Evolutionary conservation across 2,888 invertebrate genomes (phyloP).

Genomic region (Trissonchulus latispiculum): DNA sequence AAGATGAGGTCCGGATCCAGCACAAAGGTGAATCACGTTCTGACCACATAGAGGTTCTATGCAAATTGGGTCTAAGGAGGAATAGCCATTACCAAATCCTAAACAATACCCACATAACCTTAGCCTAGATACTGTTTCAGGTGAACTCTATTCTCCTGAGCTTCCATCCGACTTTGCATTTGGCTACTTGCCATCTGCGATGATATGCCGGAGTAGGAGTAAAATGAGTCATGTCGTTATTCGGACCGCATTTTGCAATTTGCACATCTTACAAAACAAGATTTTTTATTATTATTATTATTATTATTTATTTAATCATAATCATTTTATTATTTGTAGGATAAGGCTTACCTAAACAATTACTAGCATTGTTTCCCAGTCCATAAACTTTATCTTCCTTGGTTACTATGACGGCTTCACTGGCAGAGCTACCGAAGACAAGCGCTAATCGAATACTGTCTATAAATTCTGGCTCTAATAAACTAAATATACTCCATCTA

Average conservation of each 20-base stretch:
- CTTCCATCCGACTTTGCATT: too few species aligned
- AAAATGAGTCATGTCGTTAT: too few species aligned
- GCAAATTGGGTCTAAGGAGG: conserved; percentile 20
- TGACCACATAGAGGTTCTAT: conserved; percentile 21
- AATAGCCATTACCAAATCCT: conserved; percentile 24
- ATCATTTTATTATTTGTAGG: background rate
- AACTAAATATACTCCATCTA: conserved; percentile 55
- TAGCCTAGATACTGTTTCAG: too few species aligned
- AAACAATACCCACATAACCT: too few species aligned
- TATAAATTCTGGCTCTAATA: conserved; percentile 51
- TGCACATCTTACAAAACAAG: too few species aligned
- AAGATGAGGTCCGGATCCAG: conserved; percentile 56
- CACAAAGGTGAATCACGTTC: conserved; percentile 46
- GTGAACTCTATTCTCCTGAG: too few species aligned
- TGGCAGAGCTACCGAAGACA: conserved; percentile 49
- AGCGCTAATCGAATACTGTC: conserved; percentile 45
- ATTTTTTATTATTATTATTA: too few species aligned
- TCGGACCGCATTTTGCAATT: too few species aligned
- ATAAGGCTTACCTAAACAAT: conserved; percentile 49
- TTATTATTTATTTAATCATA: too few species aligned
- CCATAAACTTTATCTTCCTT: conserved; percentile 54
- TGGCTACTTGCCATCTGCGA: too few species aligned
- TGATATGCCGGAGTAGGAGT: too few species aligned
- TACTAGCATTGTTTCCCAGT: conserved; percentile 53
- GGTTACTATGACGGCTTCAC: conserved; percentile 55